Evolutionary conservation across 1,140 invertebrate species (phyloP).

Genomic region (Pseudachorutes palmiensis): DNA sequence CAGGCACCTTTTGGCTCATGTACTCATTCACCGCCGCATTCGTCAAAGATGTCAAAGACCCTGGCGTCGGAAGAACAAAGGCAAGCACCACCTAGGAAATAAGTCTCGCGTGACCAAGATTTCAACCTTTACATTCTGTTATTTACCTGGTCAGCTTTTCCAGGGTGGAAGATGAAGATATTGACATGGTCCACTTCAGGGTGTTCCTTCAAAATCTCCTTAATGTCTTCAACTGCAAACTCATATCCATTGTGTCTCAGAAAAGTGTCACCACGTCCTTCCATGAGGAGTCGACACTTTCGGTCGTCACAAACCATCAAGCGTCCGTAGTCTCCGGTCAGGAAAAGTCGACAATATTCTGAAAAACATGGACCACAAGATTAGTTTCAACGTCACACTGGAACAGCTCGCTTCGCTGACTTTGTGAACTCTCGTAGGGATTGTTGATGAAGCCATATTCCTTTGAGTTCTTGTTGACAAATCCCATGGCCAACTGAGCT

Average conservation of each 20-base stretch:
- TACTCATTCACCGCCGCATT: neutral
- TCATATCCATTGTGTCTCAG: conserved; percentile 2
- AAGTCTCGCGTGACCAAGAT: neutral
- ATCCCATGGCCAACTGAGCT: conserved; percentile 17
- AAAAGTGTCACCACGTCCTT: conserved; percentile 7
- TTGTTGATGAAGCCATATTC: conserved; percentile 14
- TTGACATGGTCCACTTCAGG: neutral
- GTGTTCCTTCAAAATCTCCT: neutral
- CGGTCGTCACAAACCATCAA: conserved; percentile 6
- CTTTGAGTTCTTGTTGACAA: neutral
- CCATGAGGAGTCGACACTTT: neutral
- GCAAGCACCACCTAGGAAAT: conserved; percentile 3
- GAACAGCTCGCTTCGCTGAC: too few relatives aligned
- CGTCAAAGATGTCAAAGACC: neutral
- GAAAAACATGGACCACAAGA: conserved; percentile 8
- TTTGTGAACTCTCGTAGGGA: neutral
- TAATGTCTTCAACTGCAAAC: conserved; percentile 4
- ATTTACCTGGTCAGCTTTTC: conserved; percentile 9
- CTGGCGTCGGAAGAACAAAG: neutral
- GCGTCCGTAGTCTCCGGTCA: conserved; percentile 6
- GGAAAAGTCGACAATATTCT: neutral
- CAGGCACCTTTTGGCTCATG: neutral
- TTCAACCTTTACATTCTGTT: neutral
- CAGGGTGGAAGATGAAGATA: conserved; percentile 1
- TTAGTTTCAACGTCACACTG: conserved; percentile 10